Evolutionary conservation across 2,888 invertebrate genomes (phyloP).

Genomic region (Parapristionchus giblindavisi): DNA sequence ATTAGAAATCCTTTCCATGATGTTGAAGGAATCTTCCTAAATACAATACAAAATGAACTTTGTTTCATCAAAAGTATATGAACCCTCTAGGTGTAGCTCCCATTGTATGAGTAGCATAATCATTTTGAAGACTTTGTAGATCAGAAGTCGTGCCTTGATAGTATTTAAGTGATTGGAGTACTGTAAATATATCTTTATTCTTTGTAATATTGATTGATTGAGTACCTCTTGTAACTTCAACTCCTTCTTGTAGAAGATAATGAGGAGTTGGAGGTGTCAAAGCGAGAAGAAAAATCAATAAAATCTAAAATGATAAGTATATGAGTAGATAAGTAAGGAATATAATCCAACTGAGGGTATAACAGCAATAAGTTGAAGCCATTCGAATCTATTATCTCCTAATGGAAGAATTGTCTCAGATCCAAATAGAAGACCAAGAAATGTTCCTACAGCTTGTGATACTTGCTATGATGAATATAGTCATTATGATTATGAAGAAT

Average conservation of each 20-base stretch:
- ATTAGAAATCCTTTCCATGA: constrained; percentile 61
- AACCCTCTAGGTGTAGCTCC: constrained; percentile 7
- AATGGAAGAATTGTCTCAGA: constrained; percentile 60
- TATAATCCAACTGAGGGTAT: constrained; percentile 13
- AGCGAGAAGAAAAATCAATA: constrained; percentile 32
- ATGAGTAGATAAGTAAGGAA: not conserved
- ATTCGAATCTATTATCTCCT: constrained; percentile 45
- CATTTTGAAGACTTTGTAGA: constrained; percentile 32
- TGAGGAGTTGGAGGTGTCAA: constrained; percentile 38
- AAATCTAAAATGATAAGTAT: constrained; percentile 4
- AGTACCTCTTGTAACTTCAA: constrained; percentile 26
- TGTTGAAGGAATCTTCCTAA: constrained; percentile 15
- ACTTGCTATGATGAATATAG: constrained; percentile 55
- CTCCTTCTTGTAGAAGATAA: constrained; percentile 34
- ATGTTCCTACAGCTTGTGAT: constrained; percentile 63
- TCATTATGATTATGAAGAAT: not conserved
- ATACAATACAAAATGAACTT: not conserved
- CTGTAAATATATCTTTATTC: constrained; percentile 40
- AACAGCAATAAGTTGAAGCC: constrained; percentile 49
- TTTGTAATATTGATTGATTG: not conserved
- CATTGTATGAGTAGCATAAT: constrained; percentile 1
- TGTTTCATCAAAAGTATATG: not conserved
- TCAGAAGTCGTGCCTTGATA: constrained; percentile 45
- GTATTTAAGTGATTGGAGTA: constrained; percentile 44
- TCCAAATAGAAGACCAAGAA: constrained; percentile 63